Evolutionary conservation across 2,113 vertebrate genomes (phyloP).

Genomic region (Pitta sordida): DNA sequence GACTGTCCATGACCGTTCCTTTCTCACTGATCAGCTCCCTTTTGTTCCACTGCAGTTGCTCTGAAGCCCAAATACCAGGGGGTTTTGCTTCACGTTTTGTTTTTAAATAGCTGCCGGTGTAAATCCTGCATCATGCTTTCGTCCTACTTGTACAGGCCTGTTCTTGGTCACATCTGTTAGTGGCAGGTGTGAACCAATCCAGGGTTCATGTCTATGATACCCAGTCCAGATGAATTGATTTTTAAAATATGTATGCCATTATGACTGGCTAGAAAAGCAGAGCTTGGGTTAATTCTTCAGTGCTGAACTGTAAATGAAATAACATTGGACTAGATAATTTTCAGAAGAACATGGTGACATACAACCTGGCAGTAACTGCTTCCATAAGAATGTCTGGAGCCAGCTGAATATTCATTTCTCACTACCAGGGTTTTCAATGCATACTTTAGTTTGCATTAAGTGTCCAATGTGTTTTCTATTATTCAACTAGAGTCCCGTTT

Average conservation of each 20-base stretch:
- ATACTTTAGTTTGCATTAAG: neutral
- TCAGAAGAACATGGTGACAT: neutral
- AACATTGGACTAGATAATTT: neutral
- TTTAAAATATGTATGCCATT: neutral
- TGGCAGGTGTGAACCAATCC: neutral
- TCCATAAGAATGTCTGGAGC: neutral
- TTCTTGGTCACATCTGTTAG: neutral
- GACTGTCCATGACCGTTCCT: neutral
- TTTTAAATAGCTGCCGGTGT: neutral
- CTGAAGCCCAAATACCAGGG: neutral
- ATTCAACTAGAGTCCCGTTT: neutral
- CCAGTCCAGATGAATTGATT: neutral
- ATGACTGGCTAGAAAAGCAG: neutral
- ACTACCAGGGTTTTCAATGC: neutral
- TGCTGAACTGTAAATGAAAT: neutral
- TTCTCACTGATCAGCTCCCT: neutral
- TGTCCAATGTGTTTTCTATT: conserved; percentile 42
- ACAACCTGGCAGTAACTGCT: neutral
- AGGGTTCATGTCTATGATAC: neutral
- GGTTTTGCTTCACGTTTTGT: neutral
- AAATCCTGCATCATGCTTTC: neutral
- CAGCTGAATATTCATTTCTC: neutral
- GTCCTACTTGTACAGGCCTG: neutral
- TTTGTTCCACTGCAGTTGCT: neutral
- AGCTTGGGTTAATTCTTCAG: neutral